Evolutionary conservation across 2,797 vertebrate genomes (phyloP).

Genomic region (Serranus cabrilla): DNA sequence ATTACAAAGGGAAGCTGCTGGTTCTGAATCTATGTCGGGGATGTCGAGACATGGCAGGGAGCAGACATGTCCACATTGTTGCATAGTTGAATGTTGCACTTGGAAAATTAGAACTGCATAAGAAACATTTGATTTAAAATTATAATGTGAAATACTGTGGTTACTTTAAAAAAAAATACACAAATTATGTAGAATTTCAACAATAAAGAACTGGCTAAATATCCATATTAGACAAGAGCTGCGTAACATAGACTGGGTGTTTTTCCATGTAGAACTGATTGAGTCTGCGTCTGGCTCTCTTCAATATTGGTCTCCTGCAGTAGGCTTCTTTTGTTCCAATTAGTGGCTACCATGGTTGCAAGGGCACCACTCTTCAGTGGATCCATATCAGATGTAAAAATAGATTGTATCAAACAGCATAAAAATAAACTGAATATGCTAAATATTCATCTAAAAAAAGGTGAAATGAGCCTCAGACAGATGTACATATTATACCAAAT

Average conservation of each 20-base stretch:
- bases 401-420: slow-evolving; percentile 19
- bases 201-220: not conserved
- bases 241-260: slow-evolving; percentile 13
- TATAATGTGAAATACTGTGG: not conserved
- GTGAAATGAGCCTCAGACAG: not conserved
- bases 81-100: slow-evolving; percentile 10
- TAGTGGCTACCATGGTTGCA: slow-evolving; percentile 43
- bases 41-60: slow-evolving; percentile 18
- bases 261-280: slow-evolving; percentile 48
- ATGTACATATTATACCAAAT: not conserved
- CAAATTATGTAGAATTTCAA: not conserved
- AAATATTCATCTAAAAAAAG: not conserved
- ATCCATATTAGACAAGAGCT: not conserved
- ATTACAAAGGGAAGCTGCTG: slow-evolving; percentile 53
- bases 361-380: slow-evolving; percentile 31
- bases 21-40: slow-evolving; percentile 25
- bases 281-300: slow-evolving; percentile 33
- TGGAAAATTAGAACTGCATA: slow-evolving; percentile 17
- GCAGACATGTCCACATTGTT: slow-evolving; percentile 6
- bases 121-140: slow-evolving; percentile 42
- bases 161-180: slow-evolving; percentile 3
- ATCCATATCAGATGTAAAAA: slow-evolving; percentile 11
- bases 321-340: slow-evolving; percentile 55
- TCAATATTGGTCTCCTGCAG: slow-evolving; percentile 9
- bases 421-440: not conserved